A percentile compares a stretch with the other conserved stretches of the same genome.
phyloP scores from a whole-genome alignment of 2,113 vertebrate species.

The Clarias macrocephalus region DNA sequence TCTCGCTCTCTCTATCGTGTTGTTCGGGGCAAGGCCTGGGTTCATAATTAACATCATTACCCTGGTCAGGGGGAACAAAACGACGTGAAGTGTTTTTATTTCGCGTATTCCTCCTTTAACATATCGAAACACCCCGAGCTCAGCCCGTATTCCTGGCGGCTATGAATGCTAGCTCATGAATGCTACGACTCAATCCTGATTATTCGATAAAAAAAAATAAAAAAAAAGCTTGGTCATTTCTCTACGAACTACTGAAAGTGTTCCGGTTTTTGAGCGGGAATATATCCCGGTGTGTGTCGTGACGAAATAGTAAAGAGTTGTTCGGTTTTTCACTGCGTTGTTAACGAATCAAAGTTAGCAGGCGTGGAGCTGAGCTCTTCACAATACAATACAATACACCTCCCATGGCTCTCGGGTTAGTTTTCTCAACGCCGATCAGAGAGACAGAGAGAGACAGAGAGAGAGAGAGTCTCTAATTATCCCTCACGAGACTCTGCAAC shows the following conservation, averaged over 20 bases:
- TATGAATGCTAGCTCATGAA: constrained; percentile 9
- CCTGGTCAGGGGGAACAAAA: not conserved
- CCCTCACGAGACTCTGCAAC: not conserved
- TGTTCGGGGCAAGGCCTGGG: constrained; percentile 42
- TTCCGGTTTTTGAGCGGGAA: not conserved
- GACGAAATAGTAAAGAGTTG: not conserved
- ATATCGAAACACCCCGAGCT: not conserved
- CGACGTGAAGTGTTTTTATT: not conserved
- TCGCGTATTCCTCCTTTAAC: not conserved
- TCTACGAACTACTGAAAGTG: not conserved
- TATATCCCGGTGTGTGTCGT: not conserved
- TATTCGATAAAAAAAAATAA: not conserved
- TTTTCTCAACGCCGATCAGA: not conserved
- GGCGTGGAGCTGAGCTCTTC: constrained; percentile 7
- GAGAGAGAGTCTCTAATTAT: not conserved
- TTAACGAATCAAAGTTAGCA: constrained; percentile 15
- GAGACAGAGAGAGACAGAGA: too few species aligned
- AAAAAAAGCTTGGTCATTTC: too few species aligned
- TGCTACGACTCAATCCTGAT: not conserved
- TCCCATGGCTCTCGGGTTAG: not conserved
- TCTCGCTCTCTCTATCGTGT: constrained; percentile 27
- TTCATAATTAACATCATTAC: not conserved
- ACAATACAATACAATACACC: constrained; percentile 18
- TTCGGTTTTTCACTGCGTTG: not conserved
- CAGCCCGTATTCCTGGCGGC: not conserved